A percentile compares a stretch with the other conserved stretches of the same genome.
phyloP scores from a whole-genome alignment of 2,113 vertebrate genomes.

The Coracopsis vasa region DNA sequence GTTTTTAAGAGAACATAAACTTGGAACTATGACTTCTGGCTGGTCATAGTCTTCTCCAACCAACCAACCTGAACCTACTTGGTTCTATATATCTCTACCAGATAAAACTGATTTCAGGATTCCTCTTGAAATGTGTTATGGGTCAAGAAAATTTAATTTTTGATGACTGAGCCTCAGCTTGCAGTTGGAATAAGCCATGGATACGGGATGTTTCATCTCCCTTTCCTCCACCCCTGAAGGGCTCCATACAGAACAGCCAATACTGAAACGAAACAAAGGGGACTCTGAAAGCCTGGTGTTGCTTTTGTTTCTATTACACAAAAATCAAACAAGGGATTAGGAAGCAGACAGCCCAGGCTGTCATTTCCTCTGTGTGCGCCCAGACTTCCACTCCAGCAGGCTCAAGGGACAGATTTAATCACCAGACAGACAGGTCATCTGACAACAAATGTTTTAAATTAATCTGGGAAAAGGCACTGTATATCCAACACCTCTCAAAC shows the following conservation, averaged over 20 bases:
- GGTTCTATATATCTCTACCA: not conserved
- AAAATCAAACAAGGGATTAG: conserved; percentile 1
- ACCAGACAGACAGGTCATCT: not conserved
- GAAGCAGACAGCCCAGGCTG: conserved; percentile 19
- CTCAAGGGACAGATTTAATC: not conserved
- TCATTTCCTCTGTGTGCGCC: not conserved
- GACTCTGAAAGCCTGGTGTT: not conserved
- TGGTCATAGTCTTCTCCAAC: not conserved
- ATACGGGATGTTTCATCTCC: not conserved
- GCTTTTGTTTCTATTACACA: conserved; percentile 5
- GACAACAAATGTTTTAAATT: not conserved
- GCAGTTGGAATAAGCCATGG: not conserved
- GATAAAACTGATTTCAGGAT: not conserved
- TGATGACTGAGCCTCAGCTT: not conserved
- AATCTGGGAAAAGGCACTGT: not conserved
- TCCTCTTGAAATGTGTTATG: not conserved
- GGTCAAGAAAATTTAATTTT: not conserved
- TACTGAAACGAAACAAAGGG: not conserved
- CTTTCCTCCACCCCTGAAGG: not conserved
- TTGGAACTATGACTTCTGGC: not conserved
- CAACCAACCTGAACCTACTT: not conserved
- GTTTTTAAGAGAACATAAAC: not conserved
- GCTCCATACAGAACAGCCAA: not conserved
- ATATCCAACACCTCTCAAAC: not conserved
- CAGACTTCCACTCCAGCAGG: not conserved